Evolutionary conservation across 2,797 vertebrate species (phyloP).

Genomic region (Pelobates cultripes): DNA sequence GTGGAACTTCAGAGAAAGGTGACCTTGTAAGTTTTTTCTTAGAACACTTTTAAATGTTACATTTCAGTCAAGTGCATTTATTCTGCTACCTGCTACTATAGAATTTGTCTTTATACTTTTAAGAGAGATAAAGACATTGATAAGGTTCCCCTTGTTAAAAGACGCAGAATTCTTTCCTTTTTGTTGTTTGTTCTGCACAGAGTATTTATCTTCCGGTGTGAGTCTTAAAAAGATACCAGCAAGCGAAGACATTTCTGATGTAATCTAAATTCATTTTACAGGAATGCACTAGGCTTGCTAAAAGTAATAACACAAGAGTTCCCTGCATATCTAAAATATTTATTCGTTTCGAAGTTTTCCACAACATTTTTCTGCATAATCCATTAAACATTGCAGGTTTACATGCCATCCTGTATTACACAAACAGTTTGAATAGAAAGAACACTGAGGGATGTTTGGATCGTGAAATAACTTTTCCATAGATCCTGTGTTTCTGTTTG

Average conservation of each 20-base stretch:
- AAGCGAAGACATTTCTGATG: conserved; percentile 15
- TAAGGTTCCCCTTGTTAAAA: conserved; percentile 19
- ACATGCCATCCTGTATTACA: conserved; percentile 19
- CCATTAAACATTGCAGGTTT: conserved; percentile 10
- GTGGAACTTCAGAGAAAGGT: conserved; percentile 19
- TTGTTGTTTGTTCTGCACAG: conserved; percentile 19
- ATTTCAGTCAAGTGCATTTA: conserved; percentile 15
- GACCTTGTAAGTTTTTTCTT: conserved; percentile 34
- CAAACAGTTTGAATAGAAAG: conserved; percentile 10
- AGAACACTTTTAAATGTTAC: conserved; percentile 31
- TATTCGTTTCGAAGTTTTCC: conserved; percentile 45
- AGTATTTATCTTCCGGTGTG: not conserved
- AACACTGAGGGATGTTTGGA: not conserved
- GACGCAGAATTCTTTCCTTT: not conserved
- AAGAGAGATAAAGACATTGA: no score
- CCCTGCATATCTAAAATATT: conserved; percentile 48
- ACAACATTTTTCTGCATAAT: conserved; percentile 50
- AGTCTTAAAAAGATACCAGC: not conserved
- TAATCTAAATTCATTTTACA: conserved; percentile 39
- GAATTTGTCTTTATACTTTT: no score
- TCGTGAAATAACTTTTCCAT: not conserved
- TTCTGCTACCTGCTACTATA: not conserved
- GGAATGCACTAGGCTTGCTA: conserved; percentile 31
- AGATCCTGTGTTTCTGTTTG: no score
- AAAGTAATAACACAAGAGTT: conserved; percentile 29